These are phyloP conservation scores for Danionella dracula DNA, from an alignment of 2,797 vertebrate genomes.

Conservation along the genomic window DNA sequence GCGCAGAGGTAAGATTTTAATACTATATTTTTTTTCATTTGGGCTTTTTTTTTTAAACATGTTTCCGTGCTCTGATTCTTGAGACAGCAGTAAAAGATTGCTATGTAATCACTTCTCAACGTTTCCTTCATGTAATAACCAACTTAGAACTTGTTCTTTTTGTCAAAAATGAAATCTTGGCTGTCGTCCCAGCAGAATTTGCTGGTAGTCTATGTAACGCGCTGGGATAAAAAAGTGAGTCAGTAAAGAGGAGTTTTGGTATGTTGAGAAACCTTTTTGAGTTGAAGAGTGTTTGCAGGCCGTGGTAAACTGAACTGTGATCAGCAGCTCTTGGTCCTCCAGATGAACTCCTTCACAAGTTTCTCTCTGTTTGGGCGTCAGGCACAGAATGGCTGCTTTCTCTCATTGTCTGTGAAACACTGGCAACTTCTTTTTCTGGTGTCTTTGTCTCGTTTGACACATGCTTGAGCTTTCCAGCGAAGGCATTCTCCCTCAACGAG, in stretches of 20 bases:
- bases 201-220: neutral
- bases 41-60: too few species aligned
- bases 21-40: too few species aligned
- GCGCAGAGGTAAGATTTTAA: conserved; percentile 74
- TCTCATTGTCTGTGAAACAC: conserved; percentile 14
- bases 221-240: neutral
- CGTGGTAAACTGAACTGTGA: conserved; percentile 5
- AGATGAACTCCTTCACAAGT: neutral
- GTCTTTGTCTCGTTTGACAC: conserved; percentile 19
- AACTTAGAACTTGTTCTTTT: too few species aligned
- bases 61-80: too few species aligned
- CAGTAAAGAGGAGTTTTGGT: neutral
- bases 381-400: conserved; percentile 40
- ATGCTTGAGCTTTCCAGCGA: neutral
- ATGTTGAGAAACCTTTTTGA: neutral
- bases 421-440: conserved; percentile 1
- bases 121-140: too few species aligned
- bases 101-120: too few species aligned
- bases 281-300: conserved; percentile 4
- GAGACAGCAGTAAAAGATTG: too few species aligned
- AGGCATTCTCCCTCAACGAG: conserved; percentile 11
- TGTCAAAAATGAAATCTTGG: too few species aligned
- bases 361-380: conserved; percentile 1
- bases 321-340: conserved; percentile 10
- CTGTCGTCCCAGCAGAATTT: neutral